A percentile compares a stretch with the other conserved stretches of the same genome.
Conservation (phyloP, 2,888 invertebrate genomes). For the Machimus rusticus region DNA sequence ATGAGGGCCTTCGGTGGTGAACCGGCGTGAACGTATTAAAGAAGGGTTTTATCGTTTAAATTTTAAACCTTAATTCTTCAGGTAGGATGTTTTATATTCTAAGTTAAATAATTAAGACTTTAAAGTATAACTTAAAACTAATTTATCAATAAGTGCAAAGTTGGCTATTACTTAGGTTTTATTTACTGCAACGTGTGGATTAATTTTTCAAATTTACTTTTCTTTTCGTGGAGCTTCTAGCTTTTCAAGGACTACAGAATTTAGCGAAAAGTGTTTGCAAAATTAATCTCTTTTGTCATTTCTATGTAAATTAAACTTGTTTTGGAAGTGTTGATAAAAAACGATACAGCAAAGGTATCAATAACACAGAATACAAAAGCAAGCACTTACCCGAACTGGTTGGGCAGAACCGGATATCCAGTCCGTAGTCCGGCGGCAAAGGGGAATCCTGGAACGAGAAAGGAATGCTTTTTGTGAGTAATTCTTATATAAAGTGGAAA, state of each 20-base stretch:
- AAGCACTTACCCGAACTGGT: constrained; percentile 84
- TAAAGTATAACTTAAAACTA: not conserved
- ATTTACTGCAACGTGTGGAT: not conserved
- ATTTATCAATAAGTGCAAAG: not conserved
- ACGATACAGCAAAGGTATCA: constrained; percentile 31
- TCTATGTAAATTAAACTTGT: constrained; percentile 29
- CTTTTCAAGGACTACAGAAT: not conserved
- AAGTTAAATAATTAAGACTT: not conserved
- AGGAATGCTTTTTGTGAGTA: constrained; percentile 33
- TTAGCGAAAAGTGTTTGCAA: not conserved
- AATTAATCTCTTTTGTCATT: constrained; percentile 16
- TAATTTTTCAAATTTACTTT: not conserved
- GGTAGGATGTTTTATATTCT: too few species aligned
- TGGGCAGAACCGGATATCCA: constrained; percentile 79
- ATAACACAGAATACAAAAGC: constrained; percentile 18
- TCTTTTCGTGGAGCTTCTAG: not conserved
- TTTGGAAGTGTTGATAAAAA: constrained; percentile 29
- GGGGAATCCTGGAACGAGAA: constrained; percentile 69
- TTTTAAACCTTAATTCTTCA: too few species aligned
- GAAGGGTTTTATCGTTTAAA: too few species aligned
- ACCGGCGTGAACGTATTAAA: too few species aligned
- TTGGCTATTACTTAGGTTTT: not conserved
- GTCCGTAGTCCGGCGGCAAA: constrained; percentile 78
- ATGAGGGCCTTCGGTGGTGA: too few species aligned
- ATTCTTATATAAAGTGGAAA: constrained; percentile 2